Evolutionary conservation across 2,888 invertebrate species (phyloP).

Genomic region (Mythimna pallens): DNA sequence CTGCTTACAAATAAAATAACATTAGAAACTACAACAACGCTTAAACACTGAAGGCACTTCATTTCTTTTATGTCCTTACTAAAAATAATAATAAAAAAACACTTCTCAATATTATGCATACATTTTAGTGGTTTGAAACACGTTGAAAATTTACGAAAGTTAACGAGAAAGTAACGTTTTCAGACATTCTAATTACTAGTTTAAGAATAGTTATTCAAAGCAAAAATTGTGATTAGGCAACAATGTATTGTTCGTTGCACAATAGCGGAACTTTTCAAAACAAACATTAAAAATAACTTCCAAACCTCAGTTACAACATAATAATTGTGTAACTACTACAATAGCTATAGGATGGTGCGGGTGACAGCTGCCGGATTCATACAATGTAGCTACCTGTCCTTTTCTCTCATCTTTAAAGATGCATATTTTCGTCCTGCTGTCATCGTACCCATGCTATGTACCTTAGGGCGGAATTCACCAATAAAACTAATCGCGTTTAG

Average conservation of each 20-base stretch:
- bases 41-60: conserved; percentile 62
- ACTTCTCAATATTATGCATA: conserved; percentile 33
- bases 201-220: conserved; percentile 48
- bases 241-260: conserved; percentile 67
- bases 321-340: neutral
- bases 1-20: conserved; percentile 62
- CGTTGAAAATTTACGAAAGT: conserved; percentile 42
- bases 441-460: no score
- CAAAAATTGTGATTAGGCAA: conserved; percentile 64
- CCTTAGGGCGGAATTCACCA: no score
- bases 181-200: conserved; percentile 33
- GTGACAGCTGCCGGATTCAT: no score
- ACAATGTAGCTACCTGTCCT: no score
- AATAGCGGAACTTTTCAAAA: conserved; percentile 60
- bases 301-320: neutral
- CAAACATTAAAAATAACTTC: conserved; percentile 38
- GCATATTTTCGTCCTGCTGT: no score
- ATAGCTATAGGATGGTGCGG: no score
- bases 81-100: neutral
- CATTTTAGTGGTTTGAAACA: conserved; percentile 29
- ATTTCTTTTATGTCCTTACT: conserved; percentile 34
- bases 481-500: no score
- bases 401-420: no score
- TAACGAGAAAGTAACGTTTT: conserved; percentile 47
- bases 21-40: conserved; percentile 53